Base-by-base conservation (phyloP, 2,797 vertebrate genomes). In the Yasuhikotakia modesta region DNA sequence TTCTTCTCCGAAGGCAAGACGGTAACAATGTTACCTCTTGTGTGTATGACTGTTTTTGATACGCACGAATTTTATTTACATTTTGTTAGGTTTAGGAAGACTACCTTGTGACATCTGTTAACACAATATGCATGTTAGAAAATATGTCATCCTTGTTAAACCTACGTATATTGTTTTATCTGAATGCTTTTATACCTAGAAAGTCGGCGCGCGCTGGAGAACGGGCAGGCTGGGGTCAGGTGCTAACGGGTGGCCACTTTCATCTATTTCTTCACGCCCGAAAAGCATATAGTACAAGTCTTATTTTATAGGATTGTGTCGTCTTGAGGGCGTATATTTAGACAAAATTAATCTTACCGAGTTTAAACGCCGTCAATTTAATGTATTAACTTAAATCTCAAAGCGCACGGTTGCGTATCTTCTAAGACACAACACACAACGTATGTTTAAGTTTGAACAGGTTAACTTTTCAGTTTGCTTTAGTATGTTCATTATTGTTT, bases 221-320 rank as follows among this genome's bases (percentile, higher is more conserved):
- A 85, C 86, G 91, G 88, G 92, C 39, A 10, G 85, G 89, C 86
- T 87, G 92, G 92, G 39, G 88, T 92, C 90, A 88, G 90, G 91
- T 90, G 91, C 88, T 88, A 68, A 83, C 85, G 81, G 88, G 85
- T 89, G 91, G 89, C 85, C 89, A 85, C 86, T 89, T 90, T 95
- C 88, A 92, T 92, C 91, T 85, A 83, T 82, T 60, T 86, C 87
- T 85, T 84, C 81, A 52, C 81, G 81, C 79, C 87, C 55, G 35
- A 79, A 81, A 50, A 83, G 81, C 83, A 90, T 73, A 5, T 78
- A 94, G 74, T 74, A 67, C 48, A 65, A 86, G 86, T 84, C 19
- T 50, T 19, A 94, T 91, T 87, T 95, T 95, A 96, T 96, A 97
- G 93, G 91, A 86, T 89, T 79, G 27, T 84, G 87, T 48, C 67